Evolutionary conservation across 1,140 invertebrate species (phyloP).

Genomic region (Bombus impatiens): DNA sequence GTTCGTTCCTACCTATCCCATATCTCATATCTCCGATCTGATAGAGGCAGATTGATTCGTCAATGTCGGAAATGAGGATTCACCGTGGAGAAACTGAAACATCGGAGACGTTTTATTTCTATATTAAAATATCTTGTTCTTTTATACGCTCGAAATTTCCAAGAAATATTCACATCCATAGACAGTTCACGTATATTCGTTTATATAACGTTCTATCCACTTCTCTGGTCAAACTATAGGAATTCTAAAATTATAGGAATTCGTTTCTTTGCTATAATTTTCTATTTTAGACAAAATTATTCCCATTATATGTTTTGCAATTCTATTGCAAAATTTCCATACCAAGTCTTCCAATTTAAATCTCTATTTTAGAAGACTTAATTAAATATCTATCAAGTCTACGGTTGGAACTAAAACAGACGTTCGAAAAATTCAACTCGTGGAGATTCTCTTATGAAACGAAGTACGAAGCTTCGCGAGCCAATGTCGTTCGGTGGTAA

Average conservation of each 20-base stretch:
- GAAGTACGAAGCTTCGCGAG: background rate
- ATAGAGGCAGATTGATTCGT: slow-evolving; percentile 30
- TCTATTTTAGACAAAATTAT: background rate
- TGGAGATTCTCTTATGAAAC: too few relatives aligned
- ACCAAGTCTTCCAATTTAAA: background rate
- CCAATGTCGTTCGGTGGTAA: background rate
- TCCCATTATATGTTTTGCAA: background rate
- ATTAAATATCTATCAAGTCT: background rate
- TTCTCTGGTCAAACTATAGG: background rate
- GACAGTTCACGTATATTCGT: background rate
- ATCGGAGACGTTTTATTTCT: background rate
- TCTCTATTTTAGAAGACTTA: background rate
- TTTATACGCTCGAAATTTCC: background rate
- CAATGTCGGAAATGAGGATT: slow-evolving; percentile 22
- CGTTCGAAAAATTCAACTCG: background rate
- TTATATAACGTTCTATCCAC: background rate
- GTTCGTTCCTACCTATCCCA: background rate
- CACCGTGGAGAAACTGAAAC: slow-evolving; percentile 7
- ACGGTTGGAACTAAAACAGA: background rate
- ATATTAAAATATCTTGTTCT: background rate
- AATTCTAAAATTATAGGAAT: background rate
- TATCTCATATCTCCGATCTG: slow-evolving; percentile 30
- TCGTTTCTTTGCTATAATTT: background rate
- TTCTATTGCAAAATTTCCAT: background rate
- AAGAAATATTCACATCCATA: background rate